These are phyloP conservation scores for Perizoma affinitatum DNA, from an alignment of 2,888 invertebrate genomes.

Conservation along the genomic window DNA sequence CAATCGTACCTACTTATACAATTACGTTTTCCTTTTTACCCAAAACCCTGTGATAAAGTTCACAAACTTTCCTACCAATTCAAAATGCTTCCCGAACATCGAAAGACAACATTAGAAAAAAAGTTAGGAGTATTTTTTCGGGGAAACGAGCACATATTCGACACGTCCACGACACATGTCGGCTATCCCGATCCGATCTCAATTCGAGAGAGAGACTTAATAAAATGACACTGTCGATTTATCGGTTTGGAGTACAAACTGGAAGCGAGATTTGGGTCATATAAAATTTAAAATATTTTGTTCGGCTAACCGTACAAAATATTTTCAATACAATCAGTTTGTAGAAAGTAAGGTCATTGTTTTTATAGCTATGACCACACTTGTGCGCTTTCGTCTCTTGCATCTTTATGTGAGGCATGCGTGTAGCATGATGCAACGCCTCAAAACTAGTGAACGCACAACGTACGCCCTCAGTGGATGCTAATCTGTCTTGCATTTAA, in stretches of 20 bases:
- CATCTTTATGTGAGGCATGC: no score
- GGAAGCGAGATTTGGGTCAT: constrained; percentile 35
- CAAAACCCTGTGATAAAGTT: not conserved
- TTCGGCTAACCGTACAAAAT: no score
- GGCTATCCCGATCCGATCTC: constrained; percentile 65
- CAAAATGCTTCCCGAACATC: constrained; percentile 3
- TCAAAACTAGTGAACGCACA: no score
- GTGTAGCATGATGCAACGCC: no score
- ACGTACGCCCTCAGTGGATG: no score
- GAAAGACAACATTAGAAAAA: constrained; percentile 43
- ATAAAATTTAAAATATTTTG: no score
- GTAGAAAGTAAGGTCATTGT: no score
- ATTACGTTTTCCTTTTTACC: not conserved
- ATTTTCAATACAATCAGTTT: no score
- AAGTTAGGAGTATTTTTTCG: constrained; percentile 45
- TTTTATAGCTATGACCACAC: no score
- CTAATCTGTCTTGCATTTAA: no score
- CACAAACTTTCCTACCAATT: constrained; percentile 1
- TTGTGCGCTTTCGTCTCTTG: no score
- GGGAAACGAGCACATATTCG: constrained; percentile 30
- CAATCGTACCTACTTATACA: no score
- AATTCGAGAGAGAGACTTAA: constrained; percentile 70
- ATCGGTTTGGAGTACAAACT: constrained; percentile 13
- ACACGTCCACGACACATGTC: constrained; percentile 73
- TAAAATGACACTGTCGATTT: constrained; percentile 67